Percentiles rank a stretch among this genome's conserved stretches.
Evolutionary conservation across 2,113 vertebrate species (phyloP).

Genomic region (Pantherophis guttatus): DNA sequence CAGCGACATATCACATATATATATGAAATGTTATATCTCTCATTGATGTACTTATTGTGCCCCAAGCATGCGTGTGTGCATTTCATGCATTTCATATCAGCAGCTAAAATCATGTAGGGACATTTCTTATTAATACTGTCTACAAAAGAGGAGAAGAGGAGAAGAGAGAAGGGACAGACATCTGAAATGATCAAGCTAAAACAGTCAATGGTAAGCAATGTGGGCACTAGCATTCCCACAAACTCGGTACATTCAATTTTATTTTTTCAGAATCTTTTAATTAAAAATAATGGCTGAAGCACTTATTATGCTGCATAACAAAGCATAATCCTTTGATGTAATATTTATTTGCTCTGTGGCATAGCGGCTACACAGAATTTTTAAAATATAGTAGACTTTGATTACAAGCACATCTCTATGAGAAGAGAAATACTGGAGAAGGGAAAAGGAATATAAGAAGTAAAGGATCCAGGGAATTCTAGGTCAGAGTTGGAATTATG

Average conservation of each 20-base stretch:
- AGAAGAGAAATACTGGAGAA: background rate
- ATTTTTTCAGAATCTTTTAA: background rate
- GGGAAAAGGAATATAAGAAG: background rate
- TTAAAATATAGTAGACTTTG: background rate
- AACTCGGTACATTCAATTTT: background rate
- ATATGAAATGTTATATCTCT: background rate
- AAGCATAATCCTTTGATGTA: background rate
- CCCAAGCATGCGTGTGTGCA: too few species aligned
- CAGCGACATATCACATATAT: constrained; percentile 1
- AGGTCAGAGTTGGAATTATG: background rate
- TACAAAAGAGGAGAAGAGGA: background rate
- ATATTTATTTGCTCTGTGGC: background rate
- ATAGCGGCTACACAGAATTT: background rate
- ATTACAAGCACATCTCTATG: background rate
- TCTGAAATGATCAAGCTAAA: background rate
- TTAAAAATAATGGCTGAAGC: background rate
- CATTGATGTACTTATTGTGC: too few species aligned
- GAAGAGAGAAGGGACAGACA: background rate
- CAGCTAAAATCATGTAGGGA: constrained; percentile 9
- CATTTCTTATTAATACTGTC: background rate
- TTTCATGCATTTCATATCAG: constrained; percentile 5
- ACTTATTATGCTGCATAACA: background rate
- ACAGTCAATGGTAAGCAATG: background rate
- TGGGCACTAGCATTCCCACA: background rate
- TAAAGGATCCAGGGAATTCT: background rate